Conservation (phyloP, 2,888 invertebrate species). For the Phrixothrix hirtus region DNA sequence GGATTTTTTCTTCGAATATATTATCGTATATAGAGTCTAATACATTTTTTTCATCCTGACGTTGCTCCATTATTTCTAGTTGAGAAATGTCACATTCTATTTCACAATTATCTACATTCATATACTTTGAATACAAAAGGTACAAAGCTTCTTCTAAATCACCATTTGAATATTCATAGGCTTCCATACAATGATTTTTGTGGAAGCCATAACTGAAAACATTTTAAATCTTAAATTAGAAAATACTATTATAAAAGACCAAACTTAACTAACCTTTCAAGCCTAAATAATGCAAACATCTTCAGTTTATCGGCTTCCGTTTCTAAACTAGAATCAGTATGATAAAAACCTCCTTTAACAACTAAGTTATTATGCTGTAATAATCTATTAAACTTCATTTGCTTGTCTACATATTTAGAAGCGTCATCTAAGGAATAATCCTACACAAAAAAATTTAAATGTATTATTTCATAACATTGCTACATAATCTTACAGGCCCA, state of each 20-base stretch:
- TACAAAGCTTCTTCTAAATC: conserved; percentile 73
- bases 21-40: conserved; percentile 78
- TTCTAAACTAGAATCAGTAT: conserved; percentile 63
- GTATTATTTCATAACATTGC: background rate
- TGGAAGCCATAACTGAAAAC: conserved; percentile 74
- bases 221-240: no score
- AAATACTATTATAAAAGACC: no score
- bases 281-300: conserved; percentile 71
- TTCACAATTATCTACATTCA: conserved; percentile 54
- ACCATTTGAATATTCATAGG: conserved; percentile 67
- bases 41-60: conserved; percentile 72
- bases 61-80: conserved; percentile 65
- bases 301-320: conserved; percentile 67
- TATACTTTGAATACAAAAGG: conserved; percentile 74
- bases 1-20: conserved; percentile 69
- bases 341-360: conserved; percentile 73
- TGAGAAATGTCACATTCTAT: conserved; percentile 52
- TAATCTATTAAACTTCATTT: conserved; percentile 70
- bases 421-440: conserved; percentile 57
- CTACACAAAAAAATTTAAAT: conserved; percentile 42
- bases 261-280: conserved; percentile 71
- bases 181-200: conserved; percentile 73
- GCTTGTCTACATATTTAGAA: conserved; percentile 65
- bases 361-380: conserved; percentile 67
- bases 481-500: conserved; percentile 67